Percentiles rank a stretch among this genome's conserved stretches.
These are phyloP conservation scores for Spicauda simplicius DNA, from an alignment of 2,888 invertebrate genomes.

Conservation along the genomic window DNA sequence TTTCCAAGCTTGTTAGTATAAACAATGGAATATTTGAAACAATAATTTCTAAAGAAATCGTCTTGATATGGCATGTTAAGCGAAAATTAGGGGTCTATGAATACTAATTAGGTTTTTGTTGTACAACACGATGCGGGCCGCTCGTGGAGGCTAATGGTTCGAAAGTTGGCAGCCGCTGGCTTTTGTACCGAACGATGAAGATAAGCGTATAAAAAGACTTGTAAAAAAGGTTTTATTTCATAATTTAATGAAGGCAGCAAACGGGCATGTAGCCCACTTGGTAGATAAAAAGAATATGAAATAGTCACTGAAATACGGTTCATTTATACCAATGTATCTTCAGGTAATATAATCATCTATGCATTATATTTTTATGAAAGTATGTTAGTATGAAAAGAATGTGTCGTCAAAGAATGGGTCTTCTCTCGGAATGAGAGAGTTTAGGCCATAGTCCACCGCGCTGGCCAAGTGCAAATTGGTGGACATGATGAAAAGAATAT, in stretches of 20 bases:
- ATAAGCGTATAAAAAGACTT: conserved; percentile 1
- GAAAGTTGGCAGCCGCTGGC: conserved; percentile 1
- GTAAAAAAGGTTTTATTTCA: neutral
- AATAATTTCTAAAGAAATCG: neutral
- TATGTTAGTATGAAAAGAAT: too few relatives aligned
- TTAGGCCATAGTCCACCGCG: too few relatives aligned
- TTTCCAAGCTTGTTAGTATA: neutral
- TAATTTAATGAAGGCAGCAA: neutral
- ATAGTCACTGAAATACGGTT: too few relatives aligned
- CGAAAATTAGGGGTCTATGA: conserved; percentile 2
- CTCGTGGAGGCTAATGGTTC: neutral
- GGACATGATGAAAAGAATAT: too few relatives aligned
- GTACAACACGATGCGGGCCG: neutral
- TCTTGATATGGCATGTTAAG: conserved; percentile 3
- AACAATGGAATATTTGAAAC: conserved; percentile 2
- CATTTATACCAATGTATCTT: too few relatives aligned
- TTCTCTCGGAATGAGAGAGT: too few relatives aligned
- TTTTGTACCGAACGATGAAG: conserved; percentile 4
- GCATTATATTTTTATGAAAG: too few relatives aligned
- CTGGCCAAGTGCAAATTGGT: too few relatives aligned
- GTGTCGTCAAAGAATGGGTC: too few relatives aligned
- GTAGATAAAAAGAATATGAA: neutral
- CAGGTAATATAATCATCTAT: too few relatives aligned
- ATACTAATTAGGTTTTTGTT: conserved; percentile 4
- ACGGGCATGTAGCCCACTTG: too few relatives aligned